Conservation (phyloP, 2,797 vertebrate species). For the Periparus ater region DNA sequence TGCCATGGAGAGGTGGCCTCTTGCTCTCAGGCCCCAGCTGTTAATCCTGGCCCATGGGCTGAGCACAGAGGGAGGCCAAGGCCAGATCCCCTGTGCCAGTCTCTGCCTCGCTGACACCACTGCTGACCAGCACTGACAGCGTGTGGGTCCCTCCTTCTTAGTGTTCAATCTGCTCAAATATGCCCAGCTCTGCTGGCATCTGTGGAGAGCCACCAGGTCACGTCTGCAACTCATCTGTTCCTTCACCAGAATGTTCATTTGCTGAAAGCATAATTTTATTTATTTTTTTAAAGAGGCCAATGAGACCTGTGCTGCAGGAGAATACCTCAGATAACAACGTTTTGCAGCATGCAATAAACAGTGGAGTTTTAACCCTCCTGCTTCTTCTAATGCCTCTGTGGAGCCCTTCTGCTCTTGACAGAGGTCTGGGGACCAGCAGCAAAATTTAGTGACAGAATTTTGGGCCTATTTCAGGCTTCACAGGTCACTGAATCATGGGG, state of each 20-base stretch:
- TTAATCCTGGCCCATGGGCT: background rate
- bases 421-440: background rate
- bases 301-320: background rate
- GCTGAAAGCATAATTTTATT: background rate
- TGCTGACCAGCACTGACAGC: background rate
- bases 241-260: background rate
- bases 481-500: background rate
- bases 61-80: background rate
- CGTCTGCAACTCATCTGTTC: background rate
- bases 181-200: background rate
- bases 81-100: background rate
- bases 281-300: background rate
- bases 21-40: rapidly evolving
- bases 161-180: background rate
- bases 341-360: background rate
- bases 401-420: background rate
- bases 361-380: background rate
- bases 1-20: background rate
- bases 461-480: background rate
- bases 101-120: background rate
- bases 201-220: background rate
- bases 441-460: background rate
- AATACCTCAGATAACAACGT: background rate
- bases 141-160: background rate
- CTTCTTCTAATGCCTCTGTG: background rate